Conservation (phyloP, 2,113 vertebrate genomes). For the Vulpes ferrilata region DNA sequence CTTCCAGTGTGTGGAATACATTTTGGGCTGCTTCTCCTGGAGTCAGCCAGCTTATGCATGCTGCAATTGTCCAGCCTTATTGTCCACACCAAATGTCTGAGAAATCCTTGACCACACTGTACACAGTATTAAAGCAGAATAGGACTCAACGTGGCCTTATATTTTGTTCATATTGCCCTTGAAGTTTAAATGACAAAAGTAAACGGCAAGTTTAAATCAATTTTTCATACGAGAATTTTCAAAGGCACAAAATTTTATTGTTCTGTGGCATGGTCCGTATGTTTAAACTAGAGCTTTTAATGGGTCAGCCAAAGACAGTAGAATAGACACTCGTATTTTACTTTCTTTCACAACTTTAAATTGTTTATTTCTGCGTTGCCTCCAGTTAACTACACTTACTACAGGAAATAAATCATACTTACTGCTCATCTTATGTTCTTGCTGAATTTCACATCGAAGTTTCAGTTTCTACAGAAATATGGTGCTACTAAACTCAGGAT, state of each 20-base stretch:
- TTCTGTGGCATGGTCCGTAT: not conserved
- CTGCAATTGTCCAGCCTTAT: constrained; percentile 32
- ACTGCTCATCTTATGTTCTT: constrained; percentile 53
- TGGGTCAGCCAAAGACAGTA: not conserved
- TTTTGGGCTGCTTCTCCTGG: constrained; percentile 59
- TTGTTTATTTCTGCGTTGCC: constrained; percentile 29
- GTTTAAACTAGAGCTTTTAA: constrained; percentile 38
- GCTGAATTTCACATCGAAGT: constrained; percentile 65
- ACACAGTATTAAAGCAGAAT: constrained; percentile 27
- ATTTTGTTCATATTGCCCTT: constrained; percentile 60
- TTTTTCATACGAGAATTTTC: constrained; percentile 58
- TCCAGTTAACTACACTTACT: constrained; percentile 62
- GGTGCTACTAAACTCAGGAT: constrained; percentile 62
- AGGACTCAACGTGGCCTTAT: not conserved
- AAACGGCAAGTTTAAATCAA: constrained; percentile 51
- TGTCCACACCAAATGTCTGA: constrained; percentile 67
- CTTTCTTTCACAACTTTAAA: constrained; percentile 13
- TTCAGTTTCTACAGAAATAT: constrained; percentile 60
- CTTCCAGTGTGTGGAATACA: not conserved
- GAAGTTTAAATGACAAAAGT: constrained; percentile 59
- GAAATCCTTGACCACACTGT: constrained; percentile 63
- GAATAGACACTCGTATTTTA: not conserved
- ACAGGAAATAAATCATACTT: constrained; percentile 69
- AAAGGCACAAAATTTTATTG: constrained; percentile 36
- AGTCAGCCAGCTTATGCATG: constrained; percentile 48